Base-by-base conservation (phyloP, 2,888 invertebrate genomes). In the Antitype chi region DNA sequence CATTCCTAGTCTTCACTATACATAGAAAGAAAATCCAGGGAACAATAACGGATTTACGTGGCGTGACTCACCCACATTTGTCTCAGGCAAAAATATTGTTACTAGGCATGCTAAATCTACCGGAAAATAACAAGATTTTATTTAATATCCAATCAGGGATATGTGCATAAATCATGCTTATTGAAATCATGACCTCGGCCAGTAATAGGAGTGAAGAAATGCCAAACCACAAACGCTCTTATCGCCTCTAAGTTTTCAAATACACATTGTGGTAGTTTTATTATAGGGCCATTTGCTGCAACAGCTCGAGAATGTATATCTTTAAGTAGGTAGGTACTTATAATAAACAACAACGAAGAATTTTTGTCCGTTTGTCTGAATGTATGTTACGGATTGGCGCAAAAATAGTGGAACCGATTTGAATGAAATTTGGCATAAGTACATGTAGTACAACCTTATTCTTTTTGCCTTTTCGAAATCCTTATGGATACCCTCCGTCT, bases 211-310 rank as follows among this genome's bases (percentile, higher is more conserved):
- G 20, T 62, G 32, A 67, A 62, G 32, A 62, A 68, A 68, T 11
- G n/a, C 20, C 7, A 25, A 20, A 25, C 77, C 57, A n/a, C 52
- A 62, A 57, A 63, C 57, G 28, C 11, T 60, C 28, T 79, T 80
- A 72, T 80, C 60, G 66, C 5, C 47, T 67, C 32, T 49, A 71
- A 28, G 49, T 66, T 70, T 57, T 28, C 17, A 15, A 43, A 62
- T 28, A 43, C n/a, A 13, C n/a, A 1, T 17, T 57, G 32, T 32
- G 8, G 8, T 4, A 6, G 17, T 57, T 79, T 57, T 43, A 52
- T 25, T 71, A 1, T 4, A 70, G 5, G 13, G n/a, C 13, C 20
- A 20, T 47, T 66, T 0, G 17, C 9, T 28, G 2, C 43, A 15
- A 23, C 9, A 47, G n/a, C 23, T 17, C 5, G 17, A 70, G 28